phyloP scores from a whole-genome alignment of 30 jellyfish, hydroid and myxozoan species.

The Catostylus mosaicus region DNA sequence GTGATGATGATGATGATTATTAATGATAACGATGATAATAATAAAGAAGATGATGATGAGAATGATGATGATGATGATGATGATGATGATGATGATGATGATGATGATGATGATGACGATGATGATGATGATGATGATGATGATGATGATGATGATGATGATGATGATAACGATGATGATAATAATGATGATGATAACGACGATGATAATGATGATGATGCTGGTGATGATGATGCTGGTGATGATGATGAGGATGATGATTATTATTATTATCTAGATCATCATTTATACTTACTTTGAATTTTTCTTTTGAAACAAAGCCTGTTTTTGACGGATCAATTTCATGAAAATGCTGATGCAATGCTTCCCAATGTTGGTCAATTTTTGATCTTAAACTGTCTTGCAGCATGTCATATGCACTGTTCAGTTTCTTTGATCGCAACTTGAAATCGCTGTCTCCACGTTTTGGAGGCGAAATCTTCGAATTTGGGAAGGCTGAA shows the following conservation, averaged over 20 bases:
- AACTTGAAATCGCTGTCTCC: slow-evolving; percentile 85
- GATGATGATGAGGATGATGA: too few relatives aligned
- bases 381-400: slow-evolving; percentile 64
- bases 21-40: too few relatives aligned
- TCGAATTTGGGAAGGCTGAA: slow-evolving; percentile 84
- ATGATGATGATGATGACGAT: slow-evolving; percentile 8
- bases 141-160: slow-evolving; percentile 18
- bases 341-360: slow-evolving; percentile 50
- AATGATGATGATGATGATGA: too few relatives aligned
- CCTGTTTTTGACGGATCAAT: slow-evolving; percentile 68
- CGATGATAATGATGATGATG: too few relatives aligned
- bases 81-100: slow-evolving; percentile 13
- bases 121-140: slow-evolving; percentile 3
- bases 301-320: slow-evolving; percentile 49
- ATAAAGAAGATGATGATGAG: too few relatives aligned
- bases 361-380: slow-evolving; percentile 64
- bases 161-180: slow-evolving; percentile 18
- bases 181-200: too few relatives aligned
- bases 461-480: slow-evolving; percentile 77
- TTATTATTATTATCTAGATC: too few relatives aligned
- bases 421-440: slow-evolving; percentile 79
- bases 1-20: too few relatives aligned
- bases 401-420: slow-evolving; percentile 70
- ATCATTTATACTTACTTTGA: slow-evolving; percentile 70
- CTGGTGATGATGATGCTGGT: too few relatives aligned